phyloP scores from a whole-genome alignment of 2,888 invertebrate species.

The Poecilobothrus nobilitatus region DNA sequence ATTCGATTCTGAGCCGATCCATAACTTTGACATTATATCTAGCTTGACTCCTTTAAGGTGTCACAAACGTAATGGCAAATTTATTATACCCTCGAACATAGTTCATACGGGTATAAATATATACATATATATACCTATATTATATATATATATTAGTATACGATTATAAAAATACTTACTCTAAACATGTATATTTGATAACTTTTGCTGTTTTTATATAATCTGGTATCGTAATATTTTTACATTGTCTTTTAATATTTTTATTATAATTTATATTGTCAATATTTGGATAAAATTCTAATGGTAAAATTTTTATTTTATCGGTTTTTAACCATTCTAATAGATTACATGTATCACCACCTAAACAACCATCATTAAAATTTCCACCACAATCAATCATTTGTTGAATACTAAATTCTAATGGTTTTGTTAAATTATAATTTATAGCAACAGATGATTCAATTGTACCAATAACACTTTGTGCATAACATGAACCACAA shows the following conservation, averaged over 20 bases:
- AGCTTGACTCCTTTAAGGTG: no score
- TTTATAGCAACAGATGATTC: slow-evolving; percentile 69
- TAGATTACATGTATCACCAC: slow-evolving; percentile 73
- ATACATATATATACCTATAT: no score
- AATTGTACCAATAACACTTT: slow-evolving; percentile 63
- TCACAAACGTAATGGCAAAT: no score
- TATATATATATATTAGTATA: no score
- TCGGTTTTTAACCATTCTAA: slow-evolving; percentile 60
- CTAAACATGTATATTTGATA: slow-evolving; percentile 21
- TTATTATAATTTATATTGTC: slow-evolving; percentile 10
- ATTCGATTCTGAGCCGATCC: no score
- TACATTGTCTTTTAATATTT: not conserved
- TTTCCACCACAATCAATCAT: slow-evolving; percentile 71
- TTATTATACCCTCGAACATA: no score
- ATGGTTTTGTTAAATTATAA: slow-evolving; percentile 66
- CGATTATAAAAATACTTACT: slow-evolving; percentile 24
- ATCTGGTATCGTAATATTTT: slow-evolving; percentile 5
- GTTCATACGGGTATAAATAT: no score
- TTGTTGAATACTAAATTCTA: slow-evolving; percentile 60
- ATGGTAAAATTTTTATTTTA: slow-evolving; percentile 50
- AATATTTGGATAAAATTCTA: slow-evolving; percentile 54
- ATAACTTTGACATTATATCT: no score
- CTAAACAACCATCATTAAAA: slow-evolving; percentile 65
- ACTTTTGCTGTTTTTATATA: slow-evolving; percentile 16
- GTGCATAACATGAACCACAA: slow-evolving; percentile 85